Percentiles rank a stretch among this genome's conserved stretches.
Evolutionary conservation across 2,888 invertebrate species (phyloP).

Genomic region (Aleiodes testaceus): DNA sequence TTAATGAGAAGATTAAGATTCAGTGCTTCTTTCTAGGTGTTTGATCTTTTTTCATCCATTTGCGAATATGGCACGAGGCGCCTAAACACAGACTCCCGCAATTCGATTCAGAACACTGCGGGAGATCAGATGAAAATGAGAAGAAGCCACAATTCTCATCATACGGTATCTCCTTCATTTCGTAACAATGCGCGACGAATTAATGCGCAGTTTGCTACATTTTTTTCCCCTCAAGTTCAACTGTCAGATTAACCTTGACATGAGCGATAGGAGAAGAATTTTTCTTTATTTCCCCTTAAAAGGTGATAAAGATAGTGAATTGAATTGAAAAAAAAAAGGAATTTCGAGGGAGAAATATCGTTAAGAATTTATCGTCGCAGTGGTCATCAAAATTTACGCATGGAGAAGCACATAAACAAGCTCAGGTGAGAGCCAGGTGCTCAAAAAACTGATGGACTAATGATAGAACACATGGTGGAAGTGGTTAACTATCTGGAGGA

Average conservation of each 20-base stretch:
- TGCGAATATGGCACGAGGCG: not conserved
- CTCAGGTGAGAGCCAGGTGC: constrained; percentile 25
- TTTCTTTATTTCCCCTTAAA: no score
- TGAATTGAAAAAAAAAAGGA: not conserved
- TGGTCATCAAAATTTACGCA: constrained; percentile 25
- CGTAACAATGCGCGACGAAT: constrained; percentile 36
- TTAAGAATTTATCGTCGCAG: constrained; percentile 1
- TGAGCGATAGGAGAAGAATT: not conserved
- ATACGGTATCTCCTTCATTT: constrained; percentile 36
- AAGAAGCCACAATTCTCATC: constrained; percentile 14
- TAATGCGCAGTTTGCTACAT: not conserved
- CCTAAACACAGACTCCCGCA: constrained; percentile 4
- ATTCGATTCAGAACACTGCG: constrained; percentile 40
- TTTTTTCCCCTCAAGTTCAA: not conserved
- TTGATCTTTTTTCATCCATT: not conserved
- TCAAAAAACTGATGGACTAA: constrained; percentile 5
- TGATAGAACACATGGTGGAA: constrained; percentile 15
- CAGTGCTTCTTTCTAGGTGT: constrained; percentile 1
- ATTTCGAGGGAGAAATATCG: not conserved
- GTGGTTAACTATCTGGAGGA: not conserved
- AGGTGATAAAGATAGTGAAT: not conserved
- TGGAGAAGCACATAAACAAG: constrained; percentile 5
- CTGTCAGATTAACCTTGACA: not conserved
- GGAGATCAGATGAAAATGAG: constrained; percentile 31
- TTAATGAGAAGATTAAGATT: not conserved